Evolutionary conservation across 2,888 invertebrate genomes (phyloP).

Genomic region (Drosophila picticornis): DNA sequence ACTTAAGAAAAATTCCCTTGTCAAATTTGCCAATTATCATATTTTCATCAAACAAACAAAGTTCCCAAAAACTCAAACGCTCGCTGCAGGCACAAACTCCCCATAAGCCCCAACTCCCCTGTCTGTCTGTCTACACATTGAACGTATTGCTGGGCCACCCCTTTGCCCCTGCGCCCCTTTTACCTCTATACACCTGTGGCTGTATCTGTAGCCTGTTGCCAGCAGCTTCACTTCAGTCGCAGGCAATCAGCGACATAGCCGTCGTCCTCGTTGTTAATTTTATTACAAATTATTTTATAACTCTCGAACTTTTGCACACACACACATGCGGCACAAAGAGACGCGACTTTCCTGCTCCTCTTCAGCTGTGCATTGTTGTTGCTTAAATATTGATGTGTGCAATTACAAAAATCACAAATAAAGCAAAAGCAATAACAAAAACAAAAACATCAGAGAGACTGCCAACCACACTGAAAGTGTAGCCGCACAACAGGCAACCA

Average conservation of each 20-base stretch:
- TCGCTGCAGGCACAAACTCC: constrained; percentile 43
- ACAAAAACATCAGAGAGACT: background rate
- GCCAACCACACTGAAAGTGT: constrained; percentile 21
- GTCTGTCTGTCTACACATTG: constrained; percentile 4
- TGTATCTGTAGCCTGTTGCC: constrained; percentile 40
- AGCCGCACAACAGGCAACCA: constrained; percentile 3
- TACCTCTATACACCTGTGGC: constrained; percentile 47
- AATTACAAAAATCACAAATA: constrained; percentile 44
- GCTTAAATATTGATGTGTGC: constrained; percentile 62
- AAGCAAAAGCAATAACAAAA: constrained; percentile 26
- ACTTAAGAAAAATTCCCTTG: constrained; percentile 83
- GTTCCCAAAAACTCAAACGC: constrained; percentile 71
- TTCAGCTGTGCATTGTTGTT: constrained; percentile 31
- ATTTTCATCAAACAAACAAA: constrained; percentile 84
- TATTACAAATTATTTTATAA: constrained; percentile 83
- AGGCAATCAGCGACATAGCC: constrained; percentile 51
- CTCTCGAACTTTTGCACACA: constrained; percentile 63
- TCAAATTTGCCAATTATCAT: constrained; percentile 85
- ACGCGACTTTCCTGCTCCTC: constrained; percentile 30
- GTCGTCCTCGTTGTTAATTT: constrained; percentile 79
- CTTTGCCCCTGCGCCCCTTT: background rate
- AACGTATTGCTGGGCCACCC: constrained; percentile 9
- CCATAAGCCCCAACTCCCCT: too few species aligned
- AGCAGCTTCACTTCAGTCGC: constrained; percentile 44
- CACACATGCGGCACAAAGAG: constrained; percentile 17